Conservation (phyloP, 2,888 invertebrate species). For the Galeruca laticollis region DNA sequence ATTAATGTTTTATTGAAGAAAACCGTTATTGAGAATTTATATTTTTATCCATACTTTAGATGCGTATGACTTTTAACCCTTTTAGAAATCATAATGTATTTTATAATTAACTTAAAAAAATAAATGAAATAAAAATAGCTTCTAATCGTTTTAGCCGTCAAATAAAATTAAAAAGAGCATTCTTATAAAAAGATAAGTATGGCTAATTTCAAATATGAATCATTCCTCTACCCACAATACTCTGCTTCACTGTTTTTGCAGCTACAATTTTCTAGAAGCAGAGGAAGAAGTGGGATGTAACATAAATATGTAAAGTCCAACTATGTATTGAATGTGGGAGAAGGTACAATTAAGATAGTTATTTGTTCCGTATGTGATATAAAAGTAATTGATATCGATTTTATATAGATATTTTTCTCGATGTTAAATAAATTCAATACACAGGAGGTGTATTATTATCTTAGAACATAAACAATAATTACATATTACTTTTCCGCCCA, state of each 20-base stretch:
- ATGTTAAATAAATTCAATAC: neutral
- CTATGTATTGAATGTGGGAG: neutral
- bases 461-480: neutral
- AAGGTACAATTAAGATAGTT: neutral
- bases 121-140: no score
- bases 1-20: no score
- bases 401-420: neutral
- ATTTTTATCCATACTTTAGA: no score
- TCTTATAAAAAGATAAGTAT: neutral
- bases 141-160: no score
- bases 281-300: constrained; percentile 5
- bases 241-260: neutral
- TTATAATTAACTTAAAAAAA: no score
- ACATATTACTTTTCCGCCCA: no score
- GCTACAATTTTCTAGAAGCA: constrained; percentile 5
- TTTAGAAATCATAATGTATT: no score
- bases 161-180: neutral
- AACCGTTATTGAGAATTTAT: no score
- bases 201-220: constrained; percentile 3
- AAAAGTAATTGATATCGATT: neutral
- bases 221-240: constrained; percentile 12
- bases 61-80: no score
- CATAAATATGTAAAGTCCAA: neutral
- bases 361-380: neutral
- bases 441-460: neutral